These are phyloP conservation scores for Podarcis muralis DNA, from an alignment of 2,113 vertebrate species.

Conservation along the genomic window DNA sequence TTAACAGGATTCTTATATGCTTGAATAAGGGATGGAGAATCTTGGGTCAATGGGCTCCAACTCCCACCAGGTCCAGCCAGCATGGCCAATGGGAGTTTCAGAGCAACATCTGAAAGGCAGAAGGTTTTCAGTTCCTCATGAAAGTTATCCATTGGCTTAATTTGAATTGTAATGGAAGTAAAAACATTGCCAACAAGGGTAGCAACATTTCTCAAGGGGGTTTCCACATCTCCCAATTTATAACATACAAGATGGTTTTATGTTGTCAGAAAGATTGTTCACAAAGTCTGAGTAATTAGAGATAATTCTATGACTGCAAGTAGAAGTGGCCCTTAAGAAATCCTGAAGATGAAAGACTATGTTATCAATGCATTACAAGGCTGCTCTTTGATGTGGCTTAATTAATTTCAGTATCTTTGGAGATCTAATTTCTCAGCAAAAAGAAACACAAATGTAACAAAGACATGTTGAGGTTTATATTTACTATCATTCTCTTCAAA, in stretches of 20 bases:
- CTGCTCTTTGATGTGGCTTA: not conserved
- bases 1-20: too few species aligned
- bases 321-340: not conserved
- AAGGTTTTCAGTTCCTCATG: too few species aligned
- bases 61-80: too few species aligned
- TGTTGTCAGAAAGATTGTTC: not conserved
- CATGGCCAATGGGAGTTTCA: too few species aligned
- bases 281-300: not conserved
- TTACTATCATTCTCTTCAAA: not conserved
- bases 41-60: too few species aligned
- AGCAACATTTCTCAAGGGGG: not conserved
- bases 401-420: not conserved
- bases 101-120: too few species aligned
- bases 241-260: not conserved
- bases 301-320: not conserved
- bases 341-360: not conserved
- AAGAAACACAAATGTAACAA: not conserved
- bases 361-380: not conserved
- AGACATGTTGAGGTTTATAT: not conserved
- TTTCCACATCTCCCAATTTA: not conserved
- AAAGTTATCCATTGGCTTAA: not conserved
- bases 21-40: not conserved
- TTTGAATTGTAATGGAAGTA: not conserved
- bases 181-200: not conserved
- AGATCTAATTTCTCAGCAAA: not conserved